Evolutionary conservation across 2,888 invertebrate species (phyloP).

Genomic region (Ryuthela nishihirai): DNA sequence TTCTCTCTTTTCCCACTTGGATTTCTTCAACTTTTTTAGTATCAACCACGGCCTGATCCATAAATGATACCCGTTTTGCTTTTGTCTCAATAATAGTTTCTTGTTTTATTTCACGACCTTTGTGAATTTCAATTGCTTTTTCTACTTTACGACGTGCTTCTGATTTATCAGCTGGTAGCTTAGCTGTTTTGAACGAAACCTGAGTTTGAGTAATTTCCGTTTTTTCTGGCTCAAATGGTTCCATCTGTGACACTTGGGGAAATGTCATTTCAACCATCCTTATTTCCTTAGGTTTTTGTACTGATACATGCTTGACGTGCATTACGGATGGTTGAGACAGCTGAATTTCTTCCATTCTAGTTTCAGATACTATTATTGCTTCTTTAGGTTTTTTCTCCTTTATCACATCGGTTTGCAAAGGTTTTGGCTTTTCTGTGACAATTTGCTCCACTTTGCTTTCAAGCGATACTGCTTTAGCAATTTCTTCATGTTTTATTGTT

Average conservation of each 20-base stretch:
- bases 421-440: conserved; percentile 5
- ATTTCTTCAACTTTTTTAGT: conserved; percentile 8
- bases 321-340: no score
- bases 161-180: conserved; percentile 11
- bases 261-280: neutral
- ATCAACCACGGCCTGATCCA: neutral
- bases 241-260: no score
- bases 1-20: conserved; percentile 4
- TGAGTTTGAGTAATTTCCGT: conserved; percentile 2
- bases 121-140: neutral
- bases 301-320: no score
- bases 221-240: no score
- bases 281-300: conserved; percentile 4
- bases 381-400: conserved; percentile 7
- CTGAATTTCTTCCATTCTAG: no score
- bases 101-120: neutral
- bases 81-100: neutral
- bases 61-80: conserved; percentile 1
- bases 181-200: conserved; percentile 15
- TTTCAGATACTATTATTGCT: neutral
- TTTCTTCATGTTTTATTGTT: no score
- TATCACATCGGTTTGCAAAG: conserved; percentile 3
- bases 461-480: no score
- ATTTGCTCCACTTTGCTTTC: no score
- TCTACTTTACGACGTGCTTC: conserved; percentile 3